Evolutionary conservation across 1,140 invertebrate species (phyloP), one percentile per base, ranked within the genome.

Genomic region (Bursaphelenchus mucronatus): DNA sequence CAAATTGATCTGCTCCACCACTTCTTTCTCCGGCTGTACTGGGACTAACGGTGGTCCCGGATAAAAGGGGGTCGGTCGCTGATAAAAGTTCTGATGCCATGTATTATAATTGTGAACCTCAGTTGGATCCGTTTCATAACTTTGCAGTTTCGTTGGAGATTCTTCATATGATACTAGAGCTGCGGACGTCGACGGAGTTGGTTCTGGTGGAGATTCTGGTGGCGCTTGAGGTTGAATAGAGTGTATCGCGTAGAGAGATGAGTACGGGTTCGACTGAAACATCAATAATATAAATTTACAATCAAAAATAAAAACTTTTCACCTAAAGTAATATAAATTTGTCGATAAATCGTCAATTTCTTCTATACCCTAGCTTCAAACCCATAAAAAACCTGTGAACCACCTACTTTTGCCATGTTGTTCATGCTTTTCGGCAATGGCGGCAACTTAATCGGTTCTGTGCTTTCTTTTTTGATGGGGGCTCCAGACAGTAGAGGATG

Each of bases 51-150:
- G 41, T n/a, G 21, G 21, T 11, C 13, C 21, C 2, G 21, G 21
- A 30, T n/a, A 13, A 39, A 59, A 59, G 4, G 40, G 13, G 52
- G 13, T 40, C 1, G 57, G 57, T 17, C 57, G 57, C 3, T 55
- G 39, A 55, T 59, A 59, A 39, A 59, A 59, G 13, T 13, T 44
- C 40, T 46, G 19, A 39, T 59, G 57, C 57, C 57, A 59, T 11
- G 19, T 13, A 3, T 59, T 39, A 44, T 59, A 59, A 39, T 59
- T 30, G 30, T 30, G 30, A 30, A 30, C 5, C 30, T 30, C 30
- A 5, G 30, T 30, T 1, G 30, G 30, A 30, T 30, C 30, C 2
- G 30, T 30, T 5, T 30, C 30, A 30, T 30, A 30, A 30, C 30
- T 3, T 30, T 30, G 30, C 1, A 5, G 30, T 5, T 30, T 30